Base-by-base conservation (phyloP, 2,113 vertebrate genomes). In the Sphyrna mokarran region DNA sequence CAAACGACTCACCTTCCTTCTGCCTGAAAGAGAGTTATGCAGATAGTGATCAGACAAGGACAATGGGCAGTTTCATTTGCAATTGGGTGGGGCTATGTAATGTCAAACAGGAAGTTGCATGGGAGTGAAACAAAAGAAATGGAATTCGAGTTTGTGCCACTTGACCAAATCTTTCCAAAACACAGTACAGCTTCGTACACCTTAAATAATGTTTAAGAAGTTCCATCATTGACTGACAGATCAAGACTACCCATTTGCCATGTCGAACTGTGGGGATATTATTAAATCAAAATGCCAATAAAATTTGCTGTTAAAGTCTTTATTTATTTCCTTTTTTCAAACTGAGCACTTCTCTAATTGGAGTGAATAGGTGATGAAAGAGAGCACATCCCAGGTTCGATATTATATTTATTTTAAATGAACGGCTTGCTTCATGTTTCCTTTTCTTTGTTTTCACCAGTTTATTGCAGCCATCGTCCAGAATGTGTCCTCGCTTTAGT, bases 41-140 rank as follows among this genome's bases (percentile, higher is more conserved):
- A 3, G 22, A 6, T 20, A 76, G 13, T 54, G 94, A 43, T 76
- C 43, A 54, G 26, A 29, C 37, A 48, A 1, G 8, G 37, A 48
- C 43, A 76, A 1, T 5, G 2, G 33, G 89, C 16, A 22, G 29
- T 93, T 93, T 66, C 4, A 37, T 93, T 76, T 93, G 33, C 29
- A 66, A 23, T 33, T 72, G 94, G 94, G 94, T 95, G 94, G 37
- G 43, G 94, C 72, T 72, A 72, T 22, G n/a, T 43, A 11, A 95
- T 69, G 94, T 95, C 69, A 95, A 22, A 66, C 89, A 22, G 22
- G 0, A n/a, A 66, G 89, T 33, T 93, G 40, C 54, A 33, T 26
- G 18, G n/a, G 33, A 66, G n/a, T 10, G 87, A 14, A 20, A 91
- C 61, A 91, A 91, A 91, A 63, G 11, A 58, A 91, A 63, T 37